Conservation (phyloP, 1,140 invertebrate genomes). For the Hyphantria cunea region DNA sequence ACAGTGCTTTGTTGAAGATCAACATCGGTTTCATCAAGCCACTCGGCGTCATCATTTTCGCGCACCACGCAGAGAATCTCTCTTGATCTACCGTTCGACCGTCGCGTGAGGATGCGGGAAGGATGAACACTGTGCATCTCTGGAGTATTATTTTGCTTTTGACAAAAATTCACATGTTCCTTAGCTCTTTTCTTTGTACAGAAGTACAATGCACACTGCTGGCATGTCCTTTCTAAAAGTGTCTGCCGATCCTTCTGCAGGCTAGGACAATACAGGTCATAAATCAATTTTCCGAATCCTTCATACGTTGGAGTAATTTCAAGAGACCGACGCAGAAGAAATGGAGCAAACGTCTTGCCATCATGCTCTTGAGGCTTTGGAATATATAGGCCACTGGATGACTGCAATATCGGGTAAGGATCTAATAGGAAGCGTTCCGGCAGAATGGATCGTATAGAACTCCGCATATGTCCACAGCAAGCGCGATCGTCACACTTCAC, state of each 20-base stretch:
- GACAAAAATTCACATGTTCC: slow-evolving; percentile 13
- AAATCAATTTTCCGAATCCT: slow-evolving; percentile 8
- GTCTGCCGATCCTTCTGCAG: slow-evolving; percentile 4
- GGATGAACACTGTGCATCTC: slow-evolving; percentile 14
- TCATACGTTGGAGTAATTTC: slow-evolving; percentile 14
- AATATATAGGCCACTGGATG: slow-evolving; percentile 12
- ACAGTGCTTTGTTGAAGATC: slow-evolving; percentile 19
- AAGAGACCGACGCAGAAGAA: slow-evolving; percentile 5
- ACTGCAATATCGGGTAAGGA: slow-evolving; percentile 13
- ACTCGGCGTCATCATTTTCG: slow-evolving; percentile 13
- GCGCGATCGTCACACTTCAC: slow-evolving; percentile 11
- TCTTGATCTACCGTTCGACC: slow-evolving; percentile 16
- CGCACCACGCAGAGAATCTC: slow-evolving; percentile 13
- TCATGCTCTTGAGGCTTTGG: slow-evolving; percentile 12
- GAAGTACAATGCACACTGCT: slow-evolving; percentile 1
- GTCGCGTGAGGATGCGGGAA: slow-evolving; percentile 21
- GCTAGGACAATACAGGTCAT: slow-evolving; percentile 18
- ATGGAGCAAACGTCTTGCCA: neutral
- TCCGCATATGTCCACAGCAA: slow-evolving; percentile 8
- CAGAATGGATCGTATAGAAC: slow-evolving; percentile 6
- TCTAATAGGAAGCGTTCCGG: slow-evolving; percentile 5
- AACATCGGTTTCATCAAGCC: slow-evolving; percentile 15
- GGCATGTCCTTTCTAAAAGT: slow-evolving; percentile 9
- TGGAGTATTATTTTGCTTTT: slow-evolving; percentile 4
- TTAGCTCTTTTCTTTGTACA: slow-evolving; percentile 1